Evolutionary conservation across 2,113 vertebrate species (phyloP).

Genomic region (Menidia beryllina): DNA sequence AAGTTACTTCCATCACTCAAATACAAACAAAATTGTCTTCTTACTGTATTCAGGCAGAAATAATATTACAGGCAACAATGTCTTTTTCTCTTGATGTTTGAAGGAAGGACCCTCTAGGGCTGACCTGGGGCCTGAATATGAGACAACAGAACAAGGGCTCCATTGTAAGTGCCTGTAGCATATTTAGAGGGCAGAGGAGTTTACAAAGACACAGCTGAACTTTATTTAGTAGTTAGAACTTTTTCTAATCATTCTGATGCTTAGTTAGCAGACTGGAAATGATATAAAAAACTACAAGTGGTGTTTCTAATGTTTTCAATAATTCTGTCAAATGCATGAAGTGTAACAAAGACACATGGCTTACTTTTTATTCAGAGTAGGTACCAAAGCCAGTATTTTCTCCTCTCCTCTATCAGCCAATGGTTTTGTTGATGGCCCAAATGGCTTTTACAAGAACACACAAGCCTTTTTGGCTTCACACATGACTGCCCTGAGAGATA

Average conservation of each 20-base stretch:
- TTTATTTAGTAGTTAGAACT: neutral
- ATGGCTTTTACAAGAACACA: conserved; percentile 16
- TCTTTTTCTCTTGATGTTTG: conserved; percentile 74
- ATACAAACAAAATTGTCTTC: conserved; percentile 41
- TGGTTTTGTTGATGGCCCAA: conserved; percentile 28
- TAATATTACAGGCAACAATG: conserved; percentile 61
- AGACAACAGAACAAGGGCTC: conserved; percentile 64
- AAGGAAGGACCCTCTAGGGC: conserved; percentile 76
- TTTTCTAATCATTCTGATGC: neutral
- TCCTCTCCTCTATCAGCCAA: conserved; percentile 11
- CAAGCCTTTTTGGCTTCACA: conserved; percentile 50
- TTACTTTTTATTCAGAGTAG: neutral
- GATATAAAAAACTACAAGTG: neutral
- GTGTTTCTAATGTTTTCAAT: neutral
- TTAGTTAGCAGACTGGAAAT: neutral
- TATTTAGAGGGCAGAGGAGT: conserved; percentile 57
- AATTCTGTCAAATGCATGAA: neutral
- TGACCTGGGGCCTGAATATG: conserved; percentile 73
- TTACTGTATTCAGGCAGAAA: conserved; percentile 68
- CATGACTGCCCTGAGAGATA: conserved; percentile 56
- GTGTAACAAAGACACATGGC: neutral
- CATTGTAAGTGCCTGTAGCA: conserved; percentile 44
- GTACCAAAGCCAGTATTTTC: neutral
- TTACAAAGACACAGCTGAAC: conserved; percentile 23
- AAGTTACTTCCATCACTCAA: conserved; percentile 45